A percentile compares a stretch with the other conserved stretches of the same genome.
Conservation (phyloP, 1,140 invertebrate genomes). For the Aphidius ervi region DNA sequence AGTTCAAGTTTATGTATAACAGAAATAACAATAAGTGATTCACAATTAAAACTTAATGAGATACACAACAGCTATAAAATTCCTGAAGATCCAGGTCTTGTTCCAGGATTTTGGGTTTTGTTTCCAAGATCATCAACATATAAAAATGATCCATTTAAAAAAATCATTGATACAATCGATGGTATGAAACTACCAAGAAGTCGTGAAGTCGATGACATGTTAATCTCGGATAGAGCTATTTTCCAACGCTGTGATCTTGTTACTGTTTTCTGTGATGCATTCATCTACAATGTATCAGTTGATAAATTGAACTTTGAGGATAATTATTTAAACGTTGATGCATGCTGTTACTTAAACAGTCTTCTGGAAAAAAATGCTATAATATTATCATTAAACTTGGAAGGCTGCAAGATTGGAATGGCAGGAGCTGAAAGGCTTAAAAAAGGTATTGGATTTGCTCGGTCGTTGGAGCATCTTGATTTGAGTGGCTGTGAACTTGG, state of each 20-base stretch:
- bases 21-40: slow-evolving; percentile 33
- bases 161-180: slow-evolving; percentile 33
- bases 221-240: slow-evolving; percentile 35
- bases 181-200: slow-evolving; percentile 32
- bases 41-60: slow-evolving; percentile 28
- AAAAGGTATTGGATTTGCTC: slow-evolving; percentile 33
- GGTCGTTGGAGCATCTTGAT: slow-evolving; percentile 41
- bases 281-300: slow-evolving; percentile 44
- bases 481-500: slow-evolving; percentile 47
- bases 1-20: slow-evolving; percentile 26
- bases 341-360: slow-evolving; percentile 48
- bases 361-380: slow-evolving; percentile 41
- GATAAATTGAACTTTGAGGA: slow-evolving; percentile 41
- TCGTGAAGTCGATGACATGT: slow-evolving; percentile 31
- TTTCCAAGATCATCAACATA: slow-evolving; percentile 25
- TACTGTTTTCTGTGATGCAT: slow-evolving; percentile 42
- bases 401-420: slow-evolving; percentile 47
- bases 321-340: slow-evolving; percentile 46
- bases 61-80: slow-evolving; percentile 25
- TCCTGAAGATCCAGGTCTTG: slow-evolving; percentile 34
- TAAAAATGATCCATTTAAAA: slow-evolving; percentile 31
- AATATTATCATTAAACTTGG: slow-evolving; percentile 43
- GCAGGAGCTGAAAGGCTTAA: slow-evolving; percentile 39
- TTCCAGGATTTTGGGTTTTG: slow-evolving; percentile 33
- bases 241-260: slow-evolving; percentile 36